Evolutionary conservation across 2,113 vertebrate species (phyloP).

Genomic region (Mesitornis unicolor): DNA sequence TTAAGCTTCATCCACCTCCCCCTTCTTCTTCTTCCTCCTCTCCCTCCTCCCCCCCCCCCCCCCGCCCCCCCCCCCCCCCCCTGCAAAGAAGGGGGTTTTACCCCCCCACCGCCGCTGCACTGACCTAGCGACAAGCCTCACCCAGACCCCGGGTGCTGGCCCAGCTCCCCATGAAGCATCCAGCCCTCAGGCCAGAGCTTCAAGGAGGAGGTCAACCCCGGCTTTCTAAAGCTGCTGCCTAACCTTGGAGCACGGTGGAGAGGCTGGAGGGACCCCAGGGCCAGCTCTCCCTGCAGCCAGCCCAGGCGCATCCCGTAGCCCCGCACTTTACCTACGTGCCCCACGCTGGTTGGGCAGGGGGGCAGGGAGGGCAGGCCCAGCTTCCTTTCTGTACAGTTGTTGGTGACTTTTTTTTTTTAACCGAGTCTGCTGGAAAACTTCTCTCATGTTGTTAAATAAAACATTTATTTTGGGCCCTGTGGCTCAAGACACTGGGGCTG

Average conservation of each 20-base stretch:
- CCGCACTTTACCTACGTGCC: neutral
- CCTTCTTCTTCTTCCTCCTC: no score
- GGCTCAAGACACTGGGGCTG: conserved; percentile 34
- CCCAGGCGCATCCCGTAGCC: neutral
- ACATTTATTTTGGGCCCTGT: conserved; percentile 60
- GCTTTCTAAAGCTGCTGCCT: conserved; percentile 12
- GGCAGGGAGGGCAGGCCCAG: neutral
- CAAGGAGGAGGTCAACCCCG: neutral
- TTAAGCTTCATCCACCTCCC: neutral
- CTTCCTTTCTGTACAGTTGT: conserved; percentile 50
- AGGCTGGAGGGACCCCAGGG: neutral
- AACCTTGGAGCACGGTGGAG: neutral
- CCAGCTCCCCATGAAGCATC: neutral
- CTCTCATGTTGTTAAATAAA: conserved; percentile 67
- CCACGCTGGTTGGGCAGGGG: neutral
- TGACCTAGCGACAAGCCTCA: neutral
- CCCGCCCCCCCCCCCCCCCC: neutral
- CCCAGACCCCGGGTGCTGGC: neutral
- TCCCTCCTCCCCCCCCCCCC: neutral
- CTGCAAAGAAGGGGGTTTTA: neutral
- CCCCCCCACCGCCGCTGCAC: conserved; percentile 10
- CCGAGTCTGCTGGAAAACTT: conserved; percentile 31
- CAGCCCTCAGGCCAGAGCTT: neutral
- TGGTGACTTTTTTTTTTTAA: neutral
- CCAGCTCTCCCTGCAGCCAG: neutral